Conservation (phyloP, 2,113 vertebrate species). For the Xiphophorus maculatus region DNA sequence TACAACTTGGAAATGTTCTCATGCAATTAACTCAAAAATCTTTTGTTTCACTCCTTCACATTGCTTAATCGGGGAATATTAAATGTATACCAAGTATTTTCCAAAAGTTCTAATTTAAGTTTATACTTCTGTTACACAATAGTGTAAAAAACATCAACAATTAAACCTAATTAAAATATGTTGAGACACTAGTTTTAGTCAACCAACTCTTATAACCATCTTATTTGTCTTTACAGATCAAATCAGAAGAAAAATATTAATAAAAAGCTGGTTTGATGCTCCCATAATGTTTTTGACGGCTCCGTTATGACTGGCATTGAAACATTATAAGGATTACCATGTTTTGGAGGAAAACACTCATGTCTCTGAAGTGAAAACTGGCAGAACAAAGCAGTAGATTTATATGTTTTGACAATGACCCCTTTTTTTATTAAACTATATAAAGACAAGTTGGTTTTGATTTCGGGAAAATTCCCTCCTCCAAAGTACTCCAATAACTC, state of each 20-base stretch:
- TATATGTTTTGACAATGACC: constrained; percentile 52
- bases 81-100: not conserved
- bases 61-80: constrained; percentile 1
- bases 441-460: constrained; percentile 53
- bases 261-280: not conserved
- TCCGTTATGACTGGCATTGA: constrained; percentile 21
- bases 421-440: constrained; percentile 32
- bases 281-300: constrained; percentile 15
- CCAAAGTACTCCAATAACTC: constrained; percentile 43
- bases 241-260: not conserved
- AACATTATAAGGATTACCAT: constrained; percentile 23
- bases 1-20: constrained; percentile 20
- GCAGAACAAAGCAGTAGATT: constrained; percentile 53
- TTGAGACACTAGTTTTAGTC: not conserved
- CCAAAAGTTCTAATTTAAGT: constrained; percentile 10
- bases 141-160: not conserved
- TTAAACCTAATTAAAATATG: not conserved
- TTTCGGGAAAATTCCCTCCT: constrained; percentile 44
- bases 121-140: not conserved
- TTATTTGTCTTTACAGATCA: not conserved
- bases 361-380: constrained; percentile 22
- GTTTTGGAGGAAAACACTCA: constrained; percentile 23
- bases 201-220: not conserved
- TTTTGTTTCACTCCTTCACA: not conserved
- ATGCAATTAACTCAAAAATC: constrained; percentile 33